Evolutionary conservation across 2,888 invertebrate genomes (phyloP).

Genomic region (Sminthurinus aureus): DNA sequence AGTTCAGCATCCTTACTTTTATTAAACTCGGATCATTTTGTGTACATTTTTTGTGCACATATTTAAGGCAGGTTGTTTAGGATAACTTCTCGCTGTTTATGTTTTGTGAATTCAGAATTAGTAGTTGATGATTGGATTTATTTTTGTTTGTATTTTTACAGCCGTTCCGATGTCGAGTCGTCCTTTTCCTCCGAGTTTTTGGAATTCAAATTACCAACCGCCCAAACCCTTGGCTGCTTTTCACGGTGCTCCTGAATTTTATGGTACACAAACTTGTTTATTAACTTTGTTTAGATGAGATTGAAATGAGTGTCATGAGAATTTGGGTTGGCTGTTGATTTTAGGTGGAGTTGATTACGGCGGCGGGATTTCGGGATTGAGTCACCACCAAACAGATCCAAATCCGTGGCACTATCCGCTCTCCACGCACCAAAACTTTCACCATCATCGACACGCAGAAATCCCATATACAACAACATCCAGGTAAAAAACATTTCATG

Average conservation of each 20-base stretch:
- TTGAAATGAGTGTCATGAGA: no score
- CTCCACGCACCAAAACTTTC: slow-evolving; percentile 68
- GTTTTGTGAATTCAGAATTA: no score
- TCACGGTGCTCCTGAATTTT: slow-evolving; percentile 58
- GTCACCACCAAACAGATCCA: slow-evolving; percentile 67
- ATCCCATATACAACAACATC: slow-evolving; percentile 64
- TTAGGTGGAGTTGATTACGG: slow-evolving; percentile 55
- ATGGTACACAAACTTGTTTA: slow-evolving; percentile 43
- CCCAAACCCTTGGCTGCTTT: slow-evolving; percentile 67
- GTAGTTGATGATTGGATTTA: no score
- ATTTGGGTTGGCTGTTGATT: no score
- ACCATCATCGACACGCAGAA: slow-evolving; percentile 72
- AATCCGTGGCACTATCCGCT: slow-evolving; percentile 74
- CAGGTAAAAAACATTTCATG: slow-evolving; percentile 41
- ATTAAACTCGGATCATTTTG: no score
- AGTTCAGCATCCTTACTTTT: no score
- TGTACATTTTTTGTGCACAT: no score
- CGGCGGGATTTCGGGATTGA: slow-evolving; percentile 61
- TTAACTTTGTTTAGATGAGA: no score
- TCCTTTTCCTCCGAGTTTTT: slow-evolving; percentile 95
- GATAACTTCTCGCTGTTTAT: no score
- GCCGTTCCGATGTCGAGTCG: slow-evolving; percentile 85
- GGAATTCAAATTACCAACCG: slow-evolving; percentile 88
- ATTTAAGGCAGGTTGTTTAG: no score
- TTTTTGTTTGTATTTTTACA: slow-evolving; percentile 17